Base-by-base conservation (phyloP, 2,888 invertebrate genomes). In the Yponomeuta plumbellus region DNA sequence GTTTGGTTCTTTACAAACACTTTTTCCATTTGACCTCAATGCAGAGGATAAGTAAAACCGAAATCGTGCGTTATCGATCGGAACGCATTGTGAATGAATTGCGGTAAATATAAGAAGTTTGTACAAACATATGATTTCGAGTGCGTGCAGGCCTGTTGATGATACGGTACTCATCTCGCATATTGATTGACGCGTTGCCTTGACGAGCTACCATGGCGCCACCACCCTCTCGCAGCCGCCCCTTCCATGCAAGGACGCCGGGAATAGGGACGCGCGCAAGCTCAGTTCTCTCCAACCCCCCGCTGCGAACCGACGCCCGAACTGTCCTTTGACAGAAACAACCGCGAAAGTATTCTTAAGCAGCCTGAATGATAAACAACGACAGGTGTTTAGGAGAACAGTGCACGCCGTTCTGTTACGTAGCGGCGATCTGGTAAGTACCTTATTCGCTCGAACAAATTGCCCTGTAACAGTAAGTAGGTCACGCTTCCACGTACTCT, bases 231-330 rank as follows among this genome's bases (percentile, higher is more conserved):
- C 73, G 26, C 81, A 83, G 75, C 86, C 85, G 82, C 88, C 91
- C 90, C 88, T 84, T 85, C 81, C 77, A 85, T 80, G 80, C 86
- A 87, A 88, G 89, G 86, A 85, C 86, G 83, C 78, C 82, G 85
- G 88, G 89, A 88, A 85, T 79, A 87, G 88, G 89, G 88, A 87
- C 84, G 85, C 86, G 86, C 90, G 91, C 90, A 89, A 81, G 81
- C 82, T 84, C 81, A 81, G 81, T 84, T 85, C 88, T 88, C 88
- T 77, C 81, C 78, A 81, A 84, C 76, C 80, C 80, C 61, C 62
- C 61, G 66, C 20, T 21, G 58, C 22, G 67, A 62, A 66, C 23
- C 62, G 64, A 67, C 68, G 68, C 40, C 64, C 34, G 11, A 13
- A 17, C 23, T 56, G 23, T n/a, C 26, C 23, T 22, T 13, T 1